Percentiles rank a stretch among this genome's conserved stretches.
These are phyloP conservation scores for Corythoichthys intestinalis DNA, from an alignment of 2,113 vertebrate species.

Conservation along the genomic window DNA sequence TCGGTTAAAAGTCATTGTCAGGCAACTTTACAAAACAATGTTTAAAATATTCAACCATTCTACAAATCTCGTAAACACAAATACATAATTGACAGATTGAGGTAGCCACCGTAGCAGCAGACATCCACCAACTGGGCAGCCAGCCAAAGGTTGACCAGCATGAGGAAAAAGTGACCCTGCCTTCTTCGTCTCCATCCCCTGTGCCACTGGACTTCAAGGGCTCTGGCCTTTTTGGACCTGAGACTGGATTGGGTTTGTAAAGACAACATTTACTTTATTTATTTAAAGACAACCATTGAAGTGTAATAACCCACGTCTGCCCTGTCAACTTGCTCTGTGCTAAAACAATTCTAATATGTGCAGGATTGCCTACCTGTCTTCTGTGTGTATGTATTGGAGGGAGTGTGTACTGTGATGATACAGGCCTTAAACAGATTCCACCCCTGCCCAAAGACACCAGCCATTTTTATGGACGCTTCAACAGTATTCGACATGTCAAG, in stretches of 20 bases:
- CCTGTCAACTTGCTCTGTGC: not conserved
- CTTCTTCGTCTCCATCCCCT: conserved; percentile 1
- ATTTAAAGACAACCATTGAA: not conserved
- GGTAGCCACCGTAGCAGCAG: conserved; percentile 42
- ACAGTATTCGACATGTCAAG: conserved; percentile 67
- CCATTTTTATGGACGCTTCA: conserved; percentile 80
- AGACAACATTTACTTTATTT: not conserved
- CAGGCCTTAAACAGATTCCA: conserved; percentile 65
- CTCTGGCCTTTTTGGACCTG: conserved; percentile 47
- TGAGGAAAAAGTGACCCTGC: conserved; percentile 23
- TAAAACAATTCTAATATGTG: not conserved
- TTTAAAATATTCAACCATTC: not conserved
- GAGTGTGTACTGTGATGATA: conserved; percentile 80
- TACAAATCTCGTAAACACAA: not conserved
- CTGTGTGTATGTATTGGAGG: conserved; percentile 76
- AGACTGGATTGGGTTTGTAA: conserved; percentile 62
- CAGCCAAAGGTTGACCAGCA: conserved; percentile 1
- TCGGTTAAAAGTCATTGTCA: too few relatives aligned
- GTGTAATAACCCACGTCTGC: too few relatives aligned
- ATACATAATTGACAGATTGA: conserved; percentile 40
- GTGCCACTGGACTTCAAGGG: conserved; percentile 38
- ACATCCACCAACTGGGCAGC: conserved; percentile 5
- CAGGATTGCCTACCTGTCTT: conserved; percentile 77
- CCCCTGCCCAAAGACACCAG: conserved; percentile 72
- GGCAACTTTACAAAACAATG: not conserved